Evolutionary conservation across 2,113 vertebrate genomes (phyloP), one percentile per base, ranked within the genome.

Genomic region (Atlantisia rogersi): DNA sequence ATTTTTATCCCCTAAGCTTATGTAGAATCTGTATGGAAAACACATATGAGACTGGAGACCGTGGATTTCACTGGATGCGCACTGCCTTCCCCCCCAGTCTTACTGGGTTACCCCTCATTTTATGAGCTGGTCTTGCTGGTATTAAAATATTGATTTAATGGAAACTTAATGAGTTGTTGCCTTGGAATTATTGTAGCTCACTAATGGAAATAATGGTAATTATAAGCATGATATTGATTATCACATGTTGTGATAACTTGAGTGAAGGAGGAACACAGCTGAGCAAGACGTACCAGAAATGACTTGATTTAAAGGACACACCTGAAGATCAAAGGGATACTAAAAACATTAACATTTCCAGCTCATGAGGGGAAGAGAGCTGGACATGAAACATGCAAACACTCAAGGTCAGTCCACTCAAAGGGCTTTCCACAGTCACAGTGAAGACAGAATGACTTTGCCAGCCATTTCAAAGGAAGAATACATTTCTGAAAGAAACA

Each of bases 161-260:
- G 29, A 67, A 79, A 65, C 77, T 37, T 48, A 82, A 73, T 69
- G 46, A 96, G 58, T 46, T 67, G 50, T 26, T 76, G 37, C 60
- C 74, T 93, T 84, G 75, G 81, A 95, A 65, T 95, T 82, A 91
- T 85, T 88, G 60, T 53, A 70, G 35, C 37, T 62, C 32, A 76
- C 62, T 90, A 90, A 90, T 68, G 59, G 73, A 95, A 92, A 91
- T 71, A 80, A 88, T 52, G 58, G 28, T 37, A 82, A 84, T 77
- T 94, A 65, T 71, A 83, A 87, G 29, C 32, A 82, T 53, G 59
- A 31, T 91, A 91, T 88, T 64, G 58, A 92, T 86, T 20, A 18
- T 63, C 15, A n/a, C 42, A 64, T 32, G 24, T 83, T 2, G 10
- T 11, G 63, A 6, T 69, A 81, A 32, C 10, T 14, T 6, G 0